Evolutionary conservation across 2,888 invertebrate genomes (phyloP), one percentile per base, ranked within the genome.

Genomic region (Eledone cirrhosa): DNA sequence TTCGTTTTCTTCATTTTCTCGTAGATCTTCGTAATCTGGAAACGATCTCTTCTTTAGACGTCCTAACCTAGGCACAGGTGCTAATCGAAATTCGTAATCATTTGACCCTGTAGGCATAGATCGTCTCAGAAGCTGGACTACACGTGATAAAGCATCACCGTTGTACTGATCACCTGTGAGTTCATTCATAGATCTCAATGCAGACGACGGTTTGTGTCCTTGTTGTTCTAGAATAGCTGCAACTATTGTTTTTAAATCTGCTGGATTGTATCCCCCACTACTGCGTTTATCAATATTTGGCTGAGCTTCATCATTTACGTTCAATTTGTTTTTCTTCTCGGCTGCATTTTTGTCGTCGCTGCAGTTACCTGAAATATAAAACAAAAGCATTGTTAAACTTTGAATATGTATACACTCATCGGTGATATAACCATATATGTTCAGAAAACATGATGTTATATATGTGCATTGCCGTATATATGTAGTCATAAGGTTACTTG

Each of bases 181-280:
- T 72, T 84, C 84, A 80, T 84, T 84, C 0, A 84, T 84, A 74
- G 84, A 85, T 69, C 85, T 78, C 0, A 84, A 84, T 47, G 84
- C 78, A 5, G 85, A 84, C n/a, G 84, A 83, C 63, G 84, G 84
- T 79, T 84, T n/a, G 24, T 48, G 29, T 16, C 29, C 29, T 27
- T 76, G 76, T 7, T 13, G 24, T 19, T 16, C 19, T 1, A 76
- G 27, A 19, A 76, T 47, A 1, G 8, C 47, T 1, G 48, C 48
- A 4, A 76, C 29, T 29, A 76, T 47, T 13, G 76, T 48, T 47
- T 29, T 76, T 1, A 76, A 48, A 27, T 76, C 76, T 3, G 24
- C 47, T n/a, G 29, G 41, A 11, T 41, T 41, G 41, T 41, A 41
- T 11, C 11, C 41, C 8, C 41, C 41, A 41, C 41, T 41, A 11